These are phyloP conservation scores for Eulemur mongoz DNA, from an alignment of 2,797 vertebrate genomes.

Conservation along the genomic window DNA sequence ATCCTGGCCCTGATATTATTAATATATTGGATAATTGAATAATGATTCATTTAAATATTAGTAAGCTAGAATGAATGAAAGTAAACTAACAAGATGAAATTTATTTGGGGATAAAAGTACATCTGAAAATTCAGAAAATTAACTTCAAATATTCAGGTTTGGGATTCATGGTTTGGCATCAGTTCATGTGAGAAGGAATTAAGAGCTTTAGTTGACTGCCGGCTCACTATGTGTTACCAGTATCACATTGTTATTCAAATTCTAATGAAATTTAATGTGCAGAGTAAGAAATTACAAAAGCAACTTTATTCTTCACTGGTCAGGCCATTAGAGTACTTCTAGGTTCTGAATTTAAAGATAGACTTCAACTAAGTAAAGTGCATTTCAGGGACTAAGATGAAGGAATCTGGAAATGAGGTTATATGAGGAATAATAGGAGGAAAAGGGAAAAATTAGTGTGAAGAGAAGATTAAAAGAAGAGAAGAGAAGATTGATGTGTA, in stretches of 20 bases:
- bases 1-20: background rate
- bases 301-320: background rate
- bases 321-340: background rate
- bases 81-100: background rate
- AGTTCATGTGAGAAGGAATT: background rate
- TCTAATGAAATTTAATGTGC: background rate
- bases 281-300: background rate
- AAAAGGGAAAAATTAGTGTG: background rate
- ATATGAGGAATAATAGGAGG: background rate
- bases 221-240: background rate
- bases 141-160: background rate
- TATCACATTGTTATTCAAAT: background rate
- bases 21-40: background rate
- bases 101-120: background rate
- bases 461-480: background rate
- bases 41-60: slow-evolving; percentile 14
- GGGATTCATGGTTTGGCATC: background rate
- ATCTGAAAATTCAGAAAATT: background rate
- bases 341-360: background rate
- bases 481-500: background rate
- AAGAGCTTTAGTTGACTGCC: background rate
- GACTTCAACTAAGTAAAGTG: background rate
- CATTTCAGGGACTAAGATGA: background rate
- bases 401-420: background rate
- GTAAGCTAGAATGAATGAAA: background rate